phyloP scores from a whole-genome alignment of 2,888 invertebrate genomes.

The Nipponacmea schrenckii region DNA sequence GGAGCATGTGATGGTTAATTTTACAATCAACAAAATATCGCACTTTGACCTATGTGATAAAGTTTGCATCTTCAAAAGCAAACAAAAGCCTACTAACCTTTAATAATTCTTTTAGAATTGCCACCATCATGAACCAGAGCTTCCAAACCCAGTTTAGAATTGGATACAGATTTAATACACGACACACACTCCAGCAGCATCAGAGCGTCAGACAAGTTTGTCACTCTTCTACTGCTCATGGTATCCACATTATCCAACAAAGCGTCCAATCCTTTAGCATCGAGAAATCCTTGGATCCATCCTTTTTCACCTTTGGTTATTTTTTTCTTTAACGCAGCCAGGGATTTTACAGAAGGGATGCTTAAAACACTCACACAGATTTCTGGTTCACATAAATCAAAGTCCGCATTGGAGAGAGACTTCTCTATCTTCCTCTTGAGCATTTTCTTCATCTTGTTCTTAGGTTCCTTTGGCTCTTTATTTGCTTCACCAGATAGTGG shows the following conservation, averaged over 20 bases:
- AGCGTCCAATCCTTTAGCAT: slow-evolving; percentile 52
- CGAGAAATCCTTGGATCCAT: slow-evolving; percentile 64
- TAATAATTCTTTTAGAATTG: slow-evolving; percentile 89
- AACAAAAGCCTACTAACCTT: slow-evolving; percentile 70
- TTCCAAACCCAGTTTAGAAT: slow-evolving; percentile 91
- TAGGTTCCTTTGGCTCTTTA: not conserved
- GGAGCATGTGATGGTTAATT: no score
- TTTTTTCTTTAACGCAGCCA: slow-evolving; percentile 56
- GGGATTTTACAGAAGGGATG: slow-evolving; percentile 47
- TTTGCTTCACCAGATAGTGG: no score
- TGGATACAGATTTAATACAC: slow-evolving; percentile 74
- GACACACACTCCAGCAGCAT: slow-evolving; percentile 62
- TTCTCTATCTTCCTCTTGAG: slow-evolving; percentile 43
- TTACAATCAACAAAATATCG: no score
- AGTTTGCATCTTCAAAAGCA: no score
- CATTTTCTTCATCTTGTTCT: slow-evolving; percentile 21
- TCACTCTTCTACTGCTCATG: slow-evolving; percentile 55
- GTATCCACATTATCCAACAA: slow-evolving; percentile 58
- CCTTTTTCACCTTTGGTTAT: slow-evolving; percentile 47
- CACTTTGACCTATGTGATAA: no score
- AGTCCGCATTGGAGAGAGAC: slow-evolving; percentile 44
- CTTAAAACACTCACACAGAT: slow-evolving; percentile 49
- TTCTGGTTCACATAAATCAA: slow-evolving; percentile 54
- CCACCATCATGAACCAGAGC: slow-evolving; percentile 94
- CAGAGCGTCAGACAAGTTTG: slow-evolving; percentile 60